phyloP scores from a whole-genome alignment of 2,113 vertebrate genomes.

The Crotophaga sulcirostris region DNA sequence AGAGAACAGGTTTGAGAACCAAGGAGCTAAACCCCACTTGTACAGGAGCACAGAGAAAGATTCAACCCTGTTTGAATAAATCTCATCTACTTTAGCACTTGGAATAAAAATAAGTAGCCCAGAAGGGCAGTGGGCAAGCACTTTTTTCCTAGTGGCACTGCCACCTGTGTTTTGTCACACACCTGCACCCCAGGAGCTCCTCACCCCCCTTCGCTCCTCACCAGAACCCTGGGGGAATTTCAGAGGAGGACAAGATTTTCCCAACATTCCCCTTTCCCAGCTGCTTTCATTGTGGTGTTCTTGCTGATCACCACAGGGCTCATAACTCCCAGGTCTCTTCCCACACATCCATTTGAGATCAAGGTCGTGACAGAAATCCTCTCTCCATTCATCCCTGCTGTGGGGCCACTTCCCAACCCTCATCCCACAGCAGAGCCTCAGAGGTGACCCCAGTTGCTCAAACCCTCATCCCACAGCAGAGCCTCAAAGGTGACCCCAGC shows the following conservation, averaged over 20 bases:
- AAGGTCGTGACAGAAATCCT: neutral
- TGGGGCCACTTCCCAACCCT: no score
- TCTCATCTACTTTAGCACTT: neutral
- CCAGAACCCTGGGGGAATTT: no score
- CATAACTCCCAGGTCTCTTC: neutral
- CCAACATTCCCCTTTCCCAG: neutral
- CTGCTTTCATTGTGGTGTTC: neutral
- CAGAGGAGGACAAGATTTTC: neutral
- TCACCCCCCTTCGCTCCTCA: neutral
- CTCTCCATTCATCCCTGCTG: neutral
- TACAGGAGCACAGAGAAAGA: neutral
- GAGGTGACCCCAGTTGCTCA: no score
- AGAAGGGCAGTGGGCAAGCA: neutral
- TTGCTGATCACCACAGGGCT: neutral
- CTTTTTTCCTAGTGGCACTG: neutral
- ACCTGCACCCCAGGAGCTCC: neutral
- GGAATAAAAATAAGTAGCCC: neutral
- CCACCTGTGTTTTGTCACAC: fast-evolving
- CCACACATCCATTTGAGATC: neutral
- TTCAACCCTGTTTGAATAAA: no score
- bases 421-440: no score
- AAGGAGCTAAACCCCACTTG: neutral
- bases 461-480: neutral
- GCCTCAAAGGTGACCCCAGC: no score
- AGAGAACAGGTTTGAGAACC: fast-evolving